Percentiles rank a stretch among this genome's conserved stretches.
Conservation (phyloP, 2,113 vertebrate genomes). For the Malaclemys terrapin region DNA sequence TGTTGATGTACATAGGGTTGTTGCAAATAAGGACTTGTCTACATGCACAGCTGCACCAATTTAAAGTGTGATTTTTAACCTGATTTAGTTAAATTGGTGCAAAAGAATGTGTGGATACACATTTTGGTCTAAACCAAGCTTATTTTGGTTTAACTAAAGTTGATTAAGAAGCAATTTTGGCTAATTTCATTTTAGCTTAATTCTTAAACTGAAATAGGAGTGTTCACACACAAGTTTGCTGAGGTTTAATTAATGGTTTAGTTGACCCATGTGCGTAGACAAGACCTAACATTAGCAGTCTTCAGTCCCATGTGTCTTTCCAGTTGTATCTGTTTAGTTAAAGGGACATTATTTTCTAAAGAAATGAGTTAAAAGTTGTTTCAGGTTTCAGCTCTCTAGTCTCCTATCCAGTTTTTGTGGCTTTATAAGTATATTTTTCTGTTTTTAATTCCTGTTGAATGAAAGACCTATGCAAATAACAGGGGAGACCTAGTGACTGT, state of each 20-base stretch:
- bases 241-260: background rate
- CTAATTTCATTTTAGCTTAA: no score
- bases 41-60: background rate
- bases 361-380: background rate
- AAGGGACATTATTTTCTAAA: background rate
- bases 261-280: background rate
- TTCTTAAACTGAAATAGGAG: background rate
- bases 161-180: background rate
- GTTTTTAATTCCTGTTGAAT: background rate
- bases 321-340: background rate
- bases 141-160: background rate
- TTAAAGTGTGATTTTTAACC: background rate
- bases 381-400: background rate
- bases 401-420: background rate
- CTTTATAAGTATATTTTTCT: background rate
- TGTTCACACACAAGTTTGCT: background rate
- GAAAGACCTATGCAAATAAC: background rate
- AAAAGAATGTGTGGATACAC: background rate
- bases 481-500: background rate
- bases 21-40: background rate
- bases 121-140: background rate
- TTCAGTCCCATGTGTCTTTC: background rate
- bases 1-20: background rate
- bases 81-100: background rate
- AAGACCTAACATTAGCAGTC: background rate